A percentile compares a stretch with the other conserved stretches of the same genome.
phyloP scores from a whole-genome alignment of 2,888 invertebrate species.

The Scotopteryx bipunctaria region DNA sequence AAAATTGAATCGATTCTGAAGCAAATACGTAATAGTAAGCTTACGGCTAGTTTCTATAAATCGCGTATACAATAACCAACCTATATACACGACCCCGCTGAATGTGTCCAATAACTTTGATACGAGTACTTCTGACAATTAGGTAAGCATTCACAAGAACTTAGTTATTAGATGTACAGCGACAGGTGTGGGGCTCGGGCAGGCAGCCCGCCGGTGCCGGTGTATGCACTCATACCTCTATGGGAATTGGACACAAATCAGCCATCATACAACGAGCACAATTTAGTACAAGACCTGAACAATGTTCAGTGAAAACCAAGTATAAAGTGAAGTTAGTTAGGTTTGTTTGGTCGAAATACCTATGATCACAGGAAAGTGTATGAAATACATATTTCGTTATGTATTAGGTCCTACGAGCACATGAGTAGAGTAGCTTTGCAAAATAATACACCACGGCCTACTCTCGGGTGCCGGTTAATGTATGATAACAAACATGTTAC shows the following conservation, averaged over 20 bases:
- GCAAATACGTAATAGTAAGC: neutral
- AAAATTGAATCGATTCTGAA: neutral
- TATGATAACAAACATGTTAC: constrained; percentile 3
- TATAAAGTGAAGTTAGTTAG: too few relatives aligned
- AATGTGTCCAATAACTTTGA: constrained; percentile 4
- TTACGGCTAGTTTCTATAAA: constrained; percentile 17
- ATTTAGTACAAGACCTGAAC: constrained; percentile 5
- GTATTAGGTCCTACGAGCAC: neutral
- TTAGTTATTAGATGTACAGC: too few relatives aligned
- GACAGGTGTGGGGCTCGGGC: too few relatives aligned
- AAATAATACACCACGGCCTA: constrained; percentile 9
- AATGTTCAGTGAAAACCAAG: neutral
- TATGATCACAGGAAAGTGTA: neutral
- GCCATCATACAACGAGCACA: constrained; percentile 9
- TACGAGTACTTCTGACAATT: too few relatives aligned
- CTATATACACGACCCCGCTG: constrained; percentile 3
- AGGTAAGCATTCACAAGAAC: too few relatives aligned
- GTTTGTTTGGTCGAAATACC: too few relatives aligned
- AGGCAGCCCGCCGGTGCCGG: too few relatives aligned
- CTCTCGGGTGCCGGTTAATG: neutral
- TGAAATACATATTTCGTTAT: neutral
- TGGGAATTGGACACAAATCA: constrained; percentile 13
- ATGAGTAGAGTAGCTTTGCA: neutral
- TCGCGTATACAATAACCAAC: constrained; percentile 22
- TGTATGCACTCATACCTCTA: neutral